Conservation (phyloP, 64 coral and sea anemone genomes). For the Dendronephthya gigantea region DNA sequence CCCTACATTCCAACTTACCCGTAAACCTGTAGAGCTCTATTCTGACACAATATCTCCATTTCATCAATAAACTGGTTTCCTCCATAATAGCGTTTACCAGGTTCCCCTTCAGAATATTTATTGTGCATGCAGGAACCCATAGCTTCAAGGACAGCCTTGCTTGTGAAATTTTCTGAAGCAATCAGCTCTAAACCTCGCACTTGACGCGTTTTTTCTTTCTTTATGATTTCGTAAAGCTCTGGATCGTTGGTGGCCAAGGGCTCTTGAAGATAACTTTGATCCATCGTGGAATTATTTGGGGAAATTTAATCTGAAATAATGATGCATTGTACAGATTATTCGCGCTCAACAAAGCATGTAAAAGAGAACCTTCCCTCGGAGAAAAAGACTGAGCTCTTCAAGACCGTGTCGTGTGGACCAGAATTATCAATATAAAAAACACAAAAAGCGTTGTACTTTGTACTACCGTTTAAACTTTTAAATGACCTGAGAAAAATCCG, state of each 20-base stretch:
- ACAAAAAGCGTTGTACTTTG: no score
- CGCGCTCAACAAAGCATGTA: no score
- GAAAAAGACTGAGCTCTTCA: no score
- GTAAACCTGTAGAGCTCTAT: slow-evolving; percentile 58
- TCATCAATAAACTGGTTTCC: slow-evolving; percentile 92
- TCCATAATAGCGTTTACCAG: slow-evolving; percentile 90
- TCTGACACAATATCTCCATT: slow-evolving; percentile 81
- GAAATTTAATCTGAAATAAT: background rate
- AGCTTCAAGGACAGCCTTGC: slow-evolving; percentile 87
- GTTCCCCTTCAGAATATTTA: slow-evolving; percentile 90
- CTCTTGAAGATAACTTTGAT: slow-evolving; percentile 45
- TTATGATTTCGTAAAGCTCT: slow-evolving; percentile 76
- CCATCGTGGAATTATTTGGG: background rate
- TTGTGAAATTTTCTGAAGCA: slow-evolving; percentile 95
- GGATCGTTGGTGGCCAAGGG: slow-evolving; percentile 60
- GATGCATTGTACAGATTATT: background rate
- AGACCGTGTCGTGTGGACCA: no score
- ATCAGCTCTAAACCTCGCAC: slow-evolving; percentile 86
- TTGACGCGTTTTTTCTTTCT: slow-evolving; percentile 84
- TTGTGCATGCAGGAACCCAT: slow-evolving; percentile 86
- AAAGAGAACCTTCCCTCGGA: no score
- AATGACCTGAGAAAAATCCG: no score
- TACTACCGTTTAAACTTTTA: no score
- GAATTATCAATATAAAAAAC: no score
- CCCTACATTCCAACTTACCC: slow-evolving; percentile 38